phyloP scores from a whole-genome alignment of 2,888 invertebrate species.

The Cerastis leucographa region DNA sequence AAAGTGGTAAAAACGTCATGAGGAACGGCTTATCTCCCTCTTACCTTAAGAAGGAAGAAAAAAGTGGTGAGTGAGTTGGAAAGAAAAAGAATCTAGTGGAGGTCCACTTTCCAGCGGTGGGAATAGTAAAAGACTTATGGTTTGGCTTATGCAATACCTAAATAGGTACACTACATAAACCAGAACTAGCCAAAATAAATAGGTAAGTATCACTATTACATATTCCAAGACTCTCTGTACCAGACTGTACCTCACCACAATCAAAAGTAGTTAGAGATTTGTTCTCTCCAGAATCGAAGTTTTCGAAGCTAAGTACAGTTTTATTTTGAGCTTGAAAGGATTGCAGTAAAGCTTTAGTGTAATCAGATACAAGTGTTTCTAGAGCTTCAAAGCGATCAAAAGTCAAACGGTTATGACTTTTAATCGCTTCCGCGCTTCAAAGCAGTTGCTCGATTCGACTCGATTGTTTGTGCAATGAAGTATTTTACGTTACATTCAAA shows the following conservation, averaged over 20 bases:
- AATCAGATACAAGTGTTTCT: conserved; percentile 55
- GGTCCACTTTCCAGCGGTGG: not conserved
- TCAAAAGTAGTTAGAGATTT: not conserved
- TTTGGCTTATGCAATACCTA: no score
- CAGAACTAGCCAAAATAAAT: not conserved
- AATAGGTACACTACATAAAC: not conserved
- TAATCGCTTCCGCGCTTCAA: conserved; percentile 26
- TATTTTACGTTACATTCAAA: not conserved
- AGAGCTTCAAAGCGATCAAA: conserved; percentile 42
- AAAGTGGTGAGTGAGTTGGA: no score
- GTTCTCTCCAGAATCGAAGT: conserved; percentile 3
- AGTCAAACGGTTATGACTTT: conserved; percentile 32
- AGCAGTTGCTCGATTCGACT: not conserved
- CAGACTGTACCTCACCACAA: not conserved
- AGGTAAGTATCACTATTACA: not conserved
- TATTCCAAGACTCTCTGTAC: not conserved
- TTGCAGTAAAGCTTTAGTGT: conserved; percentile 25
- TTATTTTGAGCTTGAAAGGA: conserved; percentile 26
- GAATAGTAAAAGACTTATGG: not conserved
- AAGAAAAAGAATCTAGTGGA: no score
- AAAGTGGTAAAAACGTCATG: not conserved
- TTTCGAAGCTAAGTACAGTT: not conserved
- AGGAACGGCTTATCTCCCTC: no score
- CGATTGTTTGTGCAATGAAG: not conserved
- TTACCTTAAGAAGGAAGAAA: no score